Percentiles rank a stretch among this genome's conserved stretches.
Evolutionary conservation across 2,113 vertebrate genomes (phyloP).

Genomic region (Aegotheles bennettii): DNA sequence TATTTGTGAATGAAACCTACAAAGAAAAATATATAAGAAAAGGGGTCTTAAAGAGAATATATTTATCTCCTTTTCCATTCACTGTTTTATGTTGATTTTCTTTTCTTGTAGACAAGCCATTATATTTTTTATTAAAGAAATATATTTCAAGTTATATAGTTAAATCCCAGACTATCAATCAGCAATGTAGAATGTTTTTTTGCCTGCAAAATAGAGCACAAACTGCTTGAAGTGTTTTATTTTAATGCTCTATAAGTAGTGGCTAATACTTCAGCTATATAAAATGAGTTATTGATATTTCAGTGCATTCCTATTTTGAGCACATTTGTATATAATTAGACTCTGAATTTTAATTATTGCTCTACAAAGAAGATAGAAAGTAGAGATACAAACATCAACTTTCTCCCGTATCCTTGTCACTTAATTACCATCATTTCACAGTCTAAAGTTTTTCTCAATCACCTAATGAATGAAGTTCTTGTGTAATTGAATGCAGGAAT

Average conservation of each 20-base stretch:
- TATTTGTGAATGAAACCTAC: not conserved
- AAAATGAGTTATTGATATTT: constrained; percentile 40
- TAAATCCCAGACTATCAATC: not conserved
- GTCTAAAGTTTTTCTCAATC: not conserved
- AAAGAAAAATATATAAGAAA: not conserved
- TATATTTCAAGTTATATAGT: not conserved
- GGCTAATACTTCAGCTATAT: not conserved
- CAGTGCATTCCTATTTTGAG: not conserved
- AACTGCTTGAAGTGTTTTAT: not conserved
- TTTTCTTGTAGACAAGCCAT: not conserved
- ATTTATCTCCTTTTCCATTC: not conserved
- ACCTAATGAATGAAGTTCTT: not conserved
- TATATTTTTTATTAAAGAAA: not conserved
- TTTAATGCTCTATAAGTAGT: not conserved
- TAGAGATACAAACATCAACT: not conserved
- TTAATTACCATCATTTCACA: not conserved
- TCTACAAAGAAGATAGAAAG: not conserved
- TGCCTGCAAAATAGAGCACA: not conserved
- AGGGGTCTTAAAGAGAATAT: not conserved
- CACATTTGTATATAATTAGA: not conserved
- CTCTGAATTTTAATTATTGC: constrained; percentile 42
- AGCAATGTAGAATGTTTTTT: not conserved
- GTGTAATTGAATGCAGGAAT: not conserved
- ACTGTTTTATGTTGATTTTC: not conserved
- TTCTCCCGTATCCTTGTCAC: not conserved